Evolutionary conservation across 2,113 vertebrate species (phyloP), one percentile per base, ranked within the genome.

Genomic region (Tyto alba): DNA sequence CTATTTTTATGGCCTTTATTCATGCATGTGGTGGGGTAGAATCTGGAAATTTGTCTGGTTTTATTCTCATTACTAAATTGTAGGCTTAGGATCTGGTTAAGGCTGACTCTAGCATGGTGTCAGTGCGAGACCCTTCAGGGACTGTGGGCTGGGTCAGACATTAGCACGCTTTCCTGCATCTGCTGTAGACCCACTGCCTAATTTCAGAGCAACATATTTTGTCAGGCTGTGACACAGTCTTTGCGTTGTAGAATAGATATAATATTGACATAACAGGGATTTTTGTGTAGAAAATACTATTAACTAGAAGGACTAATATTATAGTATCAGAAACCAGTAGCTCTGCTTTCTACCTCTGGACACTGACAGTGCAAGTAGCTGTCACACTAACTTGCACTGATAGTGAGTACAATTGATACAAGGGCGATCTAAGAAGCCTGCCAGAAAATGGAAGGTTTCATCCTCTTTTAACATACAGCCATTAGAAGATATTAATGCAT

Each of bases 61-160:
- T 81, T n/a, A 41, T 83, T 59, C 29, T 63, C 45, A 10, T 67
- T 53, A 36, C 7, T 75, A 29, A 19, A 64, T 19, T 48, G 15
- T 16, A 63, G 27, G 30, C 26, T 63, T 75, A 52, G 34, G 13
- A 21, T 16, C 63, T 69, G 8, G 6, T 59, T 55, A 77, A 72
- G 38, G 17, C 32, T 90, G 55, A 56, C 20, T 56, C 15, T 32
- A 67, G 25, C 19, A 13, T 0, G 0, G 10, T 36, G 19, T 34
- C 38, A 56, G 15, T 72, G 73, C 29, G 63, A 77, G 59, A 22
- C 21, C 20, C 40, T 55, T 5, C 10, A 38, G 20, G 32, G 13
- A 59, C 45, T 13, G 25, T 5, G 22, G 12, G 7, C 16, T 55
- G 10, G 8, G 5, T 55, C n/a, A 55, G 50, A 9, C 1, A 0